phyloP scores from a whole-genome alignment of 2,797 vertebrate genomes.

The Sebastes itinus region DNA sequence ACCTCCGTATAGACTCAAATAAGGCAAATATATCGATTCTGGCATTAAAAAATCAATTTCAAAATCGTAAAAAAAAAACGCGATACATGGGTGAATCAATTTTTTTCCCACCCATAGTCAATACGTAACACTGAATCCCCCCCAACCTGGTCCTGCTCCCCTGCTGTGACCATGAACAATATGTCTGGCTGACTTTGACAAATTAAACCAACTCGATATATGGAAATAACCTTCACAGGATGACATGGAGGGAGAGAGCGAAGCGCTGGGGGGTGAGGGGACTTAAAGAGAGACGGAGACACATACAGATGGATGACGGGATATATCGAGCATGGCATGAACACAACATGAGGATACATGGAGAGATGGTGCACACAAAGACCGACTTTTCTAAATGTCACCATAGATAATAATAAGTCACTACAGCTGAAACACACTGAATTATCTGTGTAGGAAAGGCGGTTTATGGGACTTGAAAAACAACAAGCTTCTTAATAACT shows the following conservation, averaged over 20 bases:
- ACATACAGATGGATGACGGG: conserved; percentile 47
- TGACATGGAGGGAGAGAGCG: conserved; percentile 26
- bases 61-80: too few species aligned
- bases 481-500: background rate
- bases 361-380: background rate
- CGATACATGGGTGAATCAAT: too few species aligned
- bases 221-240: conserved; percentile 78
- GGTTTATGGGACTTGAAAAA: conserved; percentile 8
- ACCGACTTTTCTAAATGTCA: conserved; percentile 47
- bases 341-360: background rate
- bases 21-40: too few species aligned
- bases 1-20: rapidly evolving
- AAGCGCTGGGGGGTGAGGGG: background rate
- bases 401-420: conserved; percentile 11
- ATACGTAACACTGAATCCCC: conserved; percentile 20
- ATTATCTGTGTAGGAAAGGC: conserved; percentile 15
- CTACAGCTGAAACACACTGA: conserved; percentile 1
- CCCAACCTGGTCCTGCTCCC: conserved; percentile 22
- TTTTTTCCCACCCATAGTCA: background rate
- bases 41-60: too few species aligned
- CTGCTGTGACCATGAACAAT: conserved; percentile 59
- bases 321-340: conserved; percentile 21
- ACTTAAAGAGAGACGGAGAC: conserved; percentile 15
- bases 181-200: conserved; percentile 75
- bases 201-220: conserved; percentile 79